These are phyloP conservation scores for Drosophila novamexicana DNA, from an alignment of 1,140 invertebrate species.

Conservation along the genomic window DNA sequence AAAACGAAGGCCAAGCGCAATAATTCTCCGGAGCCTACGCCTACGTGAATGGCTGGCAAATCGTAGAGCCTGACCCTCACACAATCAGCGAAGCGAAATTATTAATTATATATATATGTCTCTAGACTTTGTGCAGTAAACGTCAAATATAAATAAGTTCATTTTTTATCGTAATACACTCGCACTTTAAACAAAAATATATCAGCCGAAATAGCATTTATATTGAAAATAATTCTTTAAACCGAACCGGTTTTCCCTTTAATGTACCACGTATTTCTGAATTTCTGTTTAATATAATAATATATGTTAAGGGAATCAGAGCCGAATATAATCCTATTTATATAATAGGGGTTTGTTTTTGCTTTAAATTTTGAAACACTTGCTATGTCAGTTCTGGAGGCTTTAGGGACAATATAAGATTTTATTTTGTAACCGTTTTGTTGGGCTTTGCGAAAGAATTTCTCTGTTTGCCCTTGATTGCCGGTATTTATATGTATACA, in stretches of 20 bases:
- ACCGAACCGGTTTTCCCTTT: too few relatives aligned
- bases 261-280: too few relatives aligned
- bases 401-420: constrained; percentile 10
- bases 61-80: constrained; percentile 3
- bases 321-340: background rate
- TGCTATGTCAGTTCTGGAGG: background rate
- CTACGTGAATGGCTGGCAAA: constrained; percentile 25
- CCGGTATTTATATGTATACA: constrained; percentile 18
- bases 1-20: constrained; percentile 34
- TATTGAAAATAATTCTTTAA: too few relatives aligned
- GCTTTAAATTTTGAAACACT: background rate
- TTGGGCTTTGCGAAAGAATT: constrained; percentile 60
- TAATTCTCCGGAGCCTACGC: constrained; percentile 2
- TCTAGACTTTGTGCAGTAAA: constrained; percentile 37
- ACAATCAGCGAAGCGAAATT: constrained; percentile 55
- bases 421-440: constrained; percentile 58
- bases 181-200: too few relatives aligned
- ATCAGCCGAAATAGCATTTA: too few relatives aligned
- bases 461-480: constrained; percentile 49
- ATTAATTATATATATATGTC: constrained; percentile 55
- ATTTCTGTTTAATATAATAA: too few relatives aligned
- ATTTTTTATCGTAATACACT: too few relatives aligned
- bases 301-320: too few relatives aligned
- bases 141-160: too few relatives aligned
- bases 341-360: too few relatives aligned